A percentile compares a stretch with the other conserved stretches of the same genome.
phyloP scores from a whole-genome alignment of 2,797 vertebrate genomes.

The Semotilus atromaculatus region DNA sequence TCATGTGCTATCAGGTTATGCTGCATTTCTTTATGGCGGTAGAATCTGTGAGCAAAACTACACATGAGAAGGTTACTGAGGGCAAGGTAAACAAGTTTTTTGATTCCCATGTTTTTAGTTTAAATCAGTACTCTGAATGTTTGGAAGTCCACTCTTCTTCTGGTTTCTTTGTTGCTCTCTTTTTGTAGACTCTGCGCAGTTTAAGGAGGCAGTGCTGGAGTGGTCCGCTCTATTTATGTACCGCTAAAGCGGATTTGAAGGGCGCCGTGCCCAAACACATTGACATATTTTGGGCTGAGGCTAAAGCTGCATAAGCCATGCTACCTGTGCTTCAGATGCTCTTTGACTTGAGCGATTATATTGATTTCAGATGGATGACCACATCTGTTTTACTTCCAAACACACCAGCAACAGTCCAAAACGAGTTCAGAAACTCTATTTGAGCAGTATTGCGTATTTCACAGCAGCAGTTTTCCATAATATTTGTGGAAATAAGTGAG shows the following conservation, averaged over 20 bases:
- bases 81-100: background rate
- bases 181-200: background rate
- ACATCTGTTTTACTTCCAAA: slow-evolving; percentile 39
- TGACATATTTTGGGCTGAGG: slow-evolving; percentile 39
- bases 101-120: background rate
- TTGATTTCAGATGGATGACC: slow-evolving; percentile 27
- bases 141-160: slow-evolving; percentile 41
- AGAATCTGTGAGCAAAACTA: background rate
- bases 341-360: slow-evolving; percentile 21
- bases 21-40: slow-evolving; percentile 3
- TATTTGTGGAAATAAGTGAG: background rate
- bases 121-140: background rate
- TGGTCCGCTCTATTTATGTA: slow-evolving; percentile 44
- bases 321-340: slow-evolving; percentile 13
- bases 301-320: slow-evolving; percentile 43
- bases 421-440: background rate
- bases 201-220: slow-evolving; percentile 13
- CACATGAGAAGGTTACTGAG: background rate
- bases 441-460: background rate
- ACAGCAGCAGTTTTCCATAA: background rate
- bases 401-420: background rate
- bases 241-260: slow-evolving; percentile 49
- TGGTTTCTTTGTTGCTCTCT: slow-evolving; percentile 44
- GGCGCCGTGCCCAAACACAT: slow-evolving; percentile 30
- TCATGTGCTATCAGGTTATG: slow-evolving; percentile 42